A percentile compares a stretch with the other conserved stretches of the same genome.
Evolutionary conservation across 2,113 vertebrate species (phyloP).

Genomic region (Serinus canaria): DNA sequence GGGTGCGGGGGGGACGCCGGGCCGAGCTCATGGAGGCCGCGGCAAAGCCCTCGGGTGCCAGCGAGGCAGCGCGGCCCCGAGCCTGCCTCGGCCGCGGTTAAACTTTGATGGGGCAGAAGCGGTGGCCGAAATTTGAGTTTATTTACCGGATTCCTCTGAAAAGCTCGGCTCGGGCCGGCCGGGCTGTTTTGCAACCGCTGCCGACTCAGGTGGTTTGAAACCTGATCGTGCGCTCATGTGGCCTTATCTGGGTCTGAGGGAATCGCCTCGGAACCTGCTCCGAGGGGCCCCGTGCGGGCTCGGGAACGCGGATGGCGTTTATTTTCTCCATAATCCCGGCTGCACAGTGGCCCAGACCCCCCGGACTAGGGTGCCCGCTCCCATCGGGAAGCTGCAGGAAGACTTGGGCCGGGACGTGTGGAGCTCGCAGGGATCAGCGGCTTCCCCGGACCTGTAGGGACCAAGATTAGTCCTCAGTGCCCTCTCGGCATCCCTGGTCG

Average conservation of each 20-base stretch:
- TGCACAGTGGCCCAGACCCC: neutral
- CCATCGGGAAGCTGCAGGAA: neutral
- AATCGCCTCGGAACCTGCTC: neutral
- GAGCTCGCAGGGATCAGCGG: neutral
- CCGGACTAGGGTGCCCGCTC: fast-evolving
- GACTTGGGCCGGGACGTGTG: neutral
- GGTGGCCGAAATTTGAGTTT: neutral
- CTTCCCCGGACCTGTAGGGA: too few species aligned
- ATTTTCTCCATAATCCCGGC: neutral
- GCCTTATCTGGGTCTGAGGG: neutral
- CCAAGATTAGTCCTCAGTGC: too few species aligned
- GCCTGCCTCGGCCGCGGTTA: neutral
- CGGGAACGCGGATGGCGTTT: fast-evolving
- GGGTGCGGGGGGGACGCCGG: neutral
- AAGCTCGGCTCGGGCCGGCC: neutral
- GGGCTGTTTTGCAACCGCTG: conserved; percentile 13
- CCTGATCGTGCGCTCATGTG: conserved; percentile 19
- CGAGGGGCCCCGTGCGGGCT: neutral
- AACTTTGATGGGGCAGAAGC: neutral
- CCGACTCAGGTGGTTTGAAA: conserved; percentile 28
- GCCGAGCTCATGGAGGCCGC: neutral
- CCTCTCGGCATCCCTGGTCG: neutral
- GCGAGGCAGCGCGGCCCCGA: neutral
- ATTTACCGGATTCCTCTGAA: neutral
- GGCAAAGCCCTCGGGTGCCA: neutral